phyloP scores from a whole-genome alignment of 2,888 invertebrate genomes.

The Encarsia formosa region DNA sequence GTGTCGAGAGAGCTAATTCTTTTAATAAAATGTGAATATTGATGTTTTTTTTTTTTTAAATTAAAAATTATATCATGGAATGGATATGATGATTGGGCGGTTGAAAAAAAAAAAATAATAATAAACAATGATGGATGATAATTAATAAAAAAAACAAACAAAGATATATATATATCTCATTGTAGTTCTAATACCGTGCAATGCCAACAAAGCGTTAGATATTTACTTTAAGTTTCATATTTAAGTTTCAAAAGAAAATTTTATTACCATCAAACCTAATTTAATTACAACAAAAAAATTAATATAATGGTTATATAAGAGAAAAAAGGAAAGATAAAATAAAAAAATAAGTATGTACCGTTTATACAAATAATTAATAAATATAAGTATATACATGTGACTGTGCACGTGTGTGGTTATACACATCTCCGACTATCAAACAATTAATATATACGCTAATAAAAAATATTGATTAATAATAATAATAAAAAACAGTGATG shows the following conservation, averaged over 20 bases:
- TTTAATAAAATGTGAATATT: no score
- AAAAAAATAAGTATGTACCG: no score
- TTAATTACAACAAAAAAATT: constrained; percentile 20
- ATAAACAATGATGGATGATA: constrained; percentile 1
- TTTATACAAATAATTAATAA: constrained; percentile 5
- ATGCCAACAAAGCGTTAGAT: constrained; percentile 21
- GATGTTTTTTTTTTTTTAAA: no score
- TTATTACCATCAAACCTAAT: constrained; percentile 24
- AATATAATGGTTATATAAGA: no score
- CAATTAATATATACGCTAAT: constrained; percentile 3
- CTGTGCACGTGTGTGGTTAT: constrained; percentile 11
- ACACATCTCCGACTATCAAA: constrained; percentile 14
- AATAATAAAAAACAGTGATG: neutral
- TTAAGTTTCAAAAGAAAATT: constrained; percentile 6
- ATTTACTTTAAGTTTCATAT: constrained; percentile 12
- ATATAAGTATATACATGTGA: constrained; percentile 9
- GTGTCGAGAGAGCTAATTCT: no score
- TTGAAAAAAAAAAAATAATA: neutral
- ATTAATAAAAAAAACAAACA: no score
- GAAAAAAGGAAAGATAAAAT: no score
- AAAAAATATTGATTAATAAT: neutral
- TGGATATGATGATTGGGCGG: neutral
- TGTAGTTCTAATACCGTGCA: constrained; percentile 22
- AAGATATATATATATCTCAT: no score
- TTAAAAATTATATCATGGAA: no score